These are phyloP conservation scores for Sphecodes monilicornis DNA, from an alignment of 2,888 invertebrate species.

Conservation along the genomic window DNA sequence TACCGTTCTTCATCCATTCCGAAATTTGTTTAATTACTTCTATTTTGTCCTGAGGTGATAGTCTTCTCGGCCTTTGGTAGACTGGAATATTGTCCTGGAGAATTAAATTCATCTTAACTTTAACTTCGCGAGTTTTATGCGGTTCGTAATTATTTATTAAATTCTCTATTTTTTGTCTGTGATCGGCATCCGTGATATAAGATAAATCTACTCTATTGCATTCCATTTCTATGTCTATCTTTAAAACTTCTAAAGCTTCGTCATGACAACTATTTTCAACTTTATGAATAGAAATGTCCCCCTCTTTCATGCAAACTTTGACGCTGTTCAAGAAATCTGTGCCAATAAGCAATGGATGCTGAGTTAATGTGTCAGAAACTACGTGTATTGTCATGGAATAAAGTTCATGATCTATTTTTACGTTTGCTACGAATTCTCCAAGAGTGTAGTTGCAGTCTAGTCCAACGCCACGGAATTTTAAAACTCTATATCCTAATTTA, in stretches of 20 bases:
- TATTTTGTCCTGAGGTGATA: slow-evolving; percentile 67
- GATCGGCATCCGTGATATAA: slow-evolving; percentile 5
- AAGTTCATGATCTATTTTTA: slow-evolving; percentile 45
- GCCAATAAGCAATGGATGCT: slow-evolving; percentile 47
- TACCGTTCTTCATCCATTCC: slow-evolving; percentile 73
- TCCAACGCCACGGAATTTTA: slow-evolving; percentile 54
- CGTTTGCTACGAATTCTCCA: slow-evolving; percentile 10
- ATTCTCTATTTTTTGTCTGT: slow-evolving; percentile 45
- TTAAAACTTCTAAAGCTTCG: slow-evolving; percentile 41
- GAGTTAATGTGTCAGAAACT: slow-evolving; percentile 40
- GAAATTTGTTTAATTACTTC: slow-evolving; percentile 73
- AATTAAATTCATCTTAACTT: slow-evolving; percentile 73
- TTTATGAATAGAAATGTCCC: slow-evolving; percentile 40
- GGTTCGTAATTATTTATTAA: slow-evolving; percentile 68
- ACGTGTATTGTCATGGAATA: slow-evolving; percentile 53
- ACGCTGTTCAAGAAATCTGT: slow-evolving; percentile 44
- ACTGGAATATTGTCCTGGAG: slow-evolving; percentile 74
- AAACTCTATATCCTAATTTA: not conserved
- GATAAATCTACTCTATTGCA: slow-evolving; percentile 29
- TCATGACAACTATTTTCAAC: slow-evolving; percentile 1
- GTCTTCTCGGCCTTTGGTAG: slow-evolving; percentile 66
- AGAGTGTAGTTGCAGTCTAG: slow-evolving; percentile 39
- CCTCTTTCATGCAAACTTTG: slow-evolving; percentile 5
- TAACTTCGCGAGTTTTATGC: slow-evolving; percentile 61
- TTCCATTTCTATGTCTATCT: not conserved